Percentiles rank a stretch among this genome's conserved stretches.
These are phyloP conservation scores for Crypturellus tataupa DNA, from an alignment of 2,797 vertebrate genomes.

Conservation along the genomic window DNA sequence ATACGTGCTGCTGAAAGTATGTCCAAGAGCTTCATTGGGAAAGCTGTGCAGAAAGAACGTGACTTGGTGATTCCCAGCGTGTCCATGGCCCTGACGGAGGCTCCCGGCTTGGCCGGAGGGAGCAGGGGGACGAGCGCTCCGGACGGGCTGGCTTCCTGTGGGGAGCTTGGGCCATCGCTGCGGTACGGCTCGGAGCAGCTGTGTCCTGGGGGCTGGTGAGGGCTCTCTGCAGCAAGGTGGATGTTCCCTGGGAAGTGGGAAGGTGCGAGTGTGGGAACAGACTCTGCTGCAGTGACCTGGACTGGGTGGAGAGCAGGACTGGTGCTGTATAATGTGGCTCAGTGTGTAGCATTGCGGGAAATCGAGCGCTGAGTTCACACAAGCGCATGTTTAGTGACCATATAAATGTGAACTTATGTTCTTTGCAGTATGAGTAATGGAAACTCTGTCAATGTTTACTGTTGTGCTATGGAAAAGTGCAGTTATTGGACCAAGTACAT, in stretches of 20 bases:
- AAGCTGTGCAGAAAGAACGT: background rate
- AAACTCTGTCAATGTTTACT: constrained; percentile 49
- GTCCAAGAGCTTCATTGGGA: background rate
- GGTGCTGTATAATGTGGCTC: background rate
- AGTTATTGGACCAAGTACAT: background rate
- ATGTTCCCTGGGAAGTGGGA: background rate
- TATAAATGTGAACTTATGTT: constrained; percentile 8
- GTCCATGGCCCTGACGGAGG: background rate
- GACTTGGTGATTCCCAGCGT: background rate
- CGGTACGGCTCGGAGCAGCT: background rate
- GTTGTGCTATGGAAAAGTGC: background rate
- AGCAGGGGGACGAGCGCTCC: background rate
- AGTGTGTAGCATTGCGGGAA: constrained; percentile 1
- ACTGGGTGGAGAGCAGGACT: background rate
- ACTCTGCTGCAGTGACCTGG: background rate
- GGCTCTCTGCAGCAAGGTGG: background rate
- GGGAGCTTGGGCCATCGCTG: background rate
- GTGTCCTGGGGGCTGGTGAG: background rate
- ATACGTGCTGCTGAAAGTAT: constrained; percentile 47
- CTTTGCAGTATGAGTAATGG: constrained; percentile 47
- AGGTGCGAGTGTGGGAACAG: background rate
- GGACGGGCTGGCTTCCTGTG: background rate
- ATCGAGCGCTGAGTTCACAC: background rate
- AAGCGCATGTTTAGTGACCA: background rate
- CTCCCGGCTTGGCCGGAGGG: background rate